Evolutionary conservation across 2,797 vertebrate genomes (phyloP), one percentile per base, ranked within the genome.

Genomic region (Antennarius maculatus): DNA sequence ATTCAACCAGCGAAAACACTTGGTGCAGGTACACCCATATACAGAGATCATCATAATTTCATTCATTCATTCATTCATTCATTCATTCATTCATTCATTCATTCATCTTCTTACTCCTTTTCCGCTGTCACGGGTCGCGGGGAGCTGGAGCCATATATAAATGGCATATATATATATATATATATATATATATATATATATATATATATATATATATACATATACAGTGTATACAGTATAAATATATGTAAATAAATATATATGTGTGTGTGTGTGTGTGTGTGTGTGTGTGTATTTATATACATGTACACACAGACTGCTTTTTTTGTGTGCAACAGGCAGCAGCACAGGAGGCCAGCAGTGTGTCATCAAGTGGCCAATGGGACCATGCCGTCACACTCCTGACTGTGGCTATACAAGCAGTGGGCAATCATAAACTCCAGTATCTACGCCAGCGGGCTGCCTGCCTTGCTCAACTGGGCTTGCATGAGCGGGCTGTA

Each of bases 281-380:
- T 23, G 23, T 23, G 23, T 23, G 23, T 23, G 23, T 23, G 23
- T 23, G 23, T 23, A 23, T 23, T 23, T 23, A 23, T 23, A 23
- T 23, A 23, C 23, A 23, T 23, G 23, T 23, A 23, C 23, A 23
- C 7, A 39, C 37, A 39, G 10, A 39, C 7, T 4, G 16, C 4
- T 37, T 16, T 7, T 18, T 71, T 7, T 61, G 1, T 63, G 14
- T 51, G 9, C 39, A 7, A 58, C 74, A 99, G 97, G 93, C 92
- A 1, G 95, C 96, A 42, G 94, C 94, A 13, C 93, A 90, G 82
- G 93, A 97, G 80, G 97, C 96, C 31, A 79, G 84, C 13, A 60
- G 29, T 1, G 83, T 94, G 66, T 86, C 92, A 6, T 87, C 86
- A 13, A 54, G 52, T 0, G 84, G 90, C 0, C 85, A 67, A 8